Percentiles rank a stretch among this genome's conserved stretches.
Conservation (phyloP, 2,888 invertebrate species). For the Amaurobius ferox region DNA sequence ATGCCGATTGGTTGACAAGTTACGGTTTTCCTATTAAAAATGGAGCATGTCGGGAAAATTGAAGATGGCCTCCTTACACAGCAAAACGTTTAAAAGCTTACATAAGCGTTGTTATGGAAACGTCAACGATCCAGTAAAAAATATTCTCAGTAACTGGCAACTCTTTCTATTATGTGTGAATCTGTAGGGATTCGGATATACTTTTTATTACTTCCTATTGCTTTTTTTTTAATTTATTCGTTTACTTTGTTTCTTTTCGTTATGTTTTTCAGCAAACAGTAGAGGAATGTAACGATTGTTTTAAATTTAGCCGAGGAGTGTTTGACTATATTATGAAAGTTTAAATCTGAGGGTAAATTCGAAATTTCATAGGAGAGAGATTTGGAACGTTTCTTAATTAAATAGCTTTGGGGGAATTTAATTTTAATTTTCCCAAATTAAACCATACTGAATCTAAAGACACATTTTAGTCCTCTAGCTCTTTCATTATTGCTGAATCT, state of each 20-base stretch:
- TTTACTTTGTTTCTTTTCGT: background rate
- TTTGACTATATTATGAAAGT: background rate
- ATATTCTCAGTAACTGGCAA: background rate
- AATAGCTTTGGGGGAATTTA: no score
- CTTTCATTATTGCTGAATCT: no score
- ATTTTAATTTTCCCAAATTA: no score
- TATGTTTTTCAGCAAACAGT: background rate
- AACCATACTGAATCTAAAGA: no score
- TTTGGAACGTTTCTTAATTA: background rate
- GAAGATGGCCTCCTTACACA: background rate
- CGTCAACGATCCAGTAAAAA: background rate
- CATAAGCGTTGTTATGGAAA: background rate
- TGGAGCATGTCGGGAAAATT: background rate
- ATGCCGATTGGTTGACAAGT: background rate
- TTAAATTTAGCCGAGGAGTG: background rate
- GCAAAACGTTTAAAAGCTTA: background rate
- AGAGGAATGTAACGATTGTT: background rate
- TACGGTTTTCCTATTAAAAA: background rate
- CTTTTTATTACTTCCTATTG: background rate
- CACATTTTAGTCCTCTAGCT: no score
- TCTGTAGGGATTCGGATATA: background rate
- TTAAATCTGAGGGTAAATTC: background rate
- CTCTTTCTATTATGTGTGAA: background rate
- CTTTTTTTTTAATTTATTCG: background rate
- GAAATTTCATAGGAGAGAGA: background rate